Evolutionary conservation across 1,140 invertebrate genomes (phyloP).

Genomic region (Drosophila auraria): DNA sequence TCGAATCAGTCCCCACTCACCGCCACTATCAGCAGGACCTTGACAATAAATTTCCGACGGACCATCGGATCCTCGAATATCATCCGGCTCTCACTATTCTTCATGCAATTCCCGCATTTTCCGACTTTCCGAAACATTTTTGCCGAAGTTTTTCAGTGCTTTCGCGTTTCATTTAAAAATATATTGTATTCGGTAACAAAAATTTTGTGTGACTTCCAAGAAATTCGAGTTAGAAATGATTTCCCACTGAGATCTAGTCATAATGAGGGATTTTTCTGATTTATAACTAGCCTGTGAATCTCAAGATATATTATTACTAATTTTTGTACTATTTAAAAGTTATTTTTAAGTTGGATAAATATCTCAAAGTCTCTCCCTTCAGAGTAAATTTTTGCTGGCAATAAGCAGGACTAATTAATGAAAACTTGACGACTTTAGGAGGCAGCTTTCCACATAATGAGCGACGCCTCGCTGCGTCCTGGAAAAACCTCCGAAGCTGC

Average conservation of each 20-base stretch:
- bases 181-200: no score
- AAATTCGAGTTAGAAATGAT: not conserved
- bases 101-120: not conserved
- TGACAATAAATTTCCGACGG: constrained; percentile 10
- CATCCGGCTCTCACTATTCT: not conserved
- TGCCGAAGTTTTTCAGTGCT: not conserved
- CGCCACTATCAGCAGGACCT: constrained; percentile 17
- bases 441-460: constrained; percentile 45
- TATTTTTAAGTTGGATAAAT: not conserved
- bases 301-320: no score
- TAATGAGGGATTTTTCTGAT: no score
- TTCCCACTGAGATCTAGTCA: not conserved
- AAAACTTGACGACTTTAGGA: constrained; percentile 5
- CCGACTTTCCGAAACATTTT: not conserved
- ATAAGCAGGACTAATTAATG: constrained; percentile 60
- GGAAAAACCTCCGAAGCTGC: constrained; percentile 33
- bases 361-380: not conserved
- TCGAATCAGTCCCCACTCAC: constrained; percentile 7
- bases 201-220: not conserved
- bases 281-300: no score
- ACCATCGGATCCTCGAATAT: not conserved
- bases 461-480: constrained; percentile 45
- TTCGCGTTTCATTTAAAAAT: no score
- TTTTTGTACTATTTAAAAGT: no score
- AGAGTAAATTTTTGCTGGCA: not conserved